Evolutionary conservation across 2,797 vertebrate species (phyloP).

Genomic region (Vultur gryphus): DNA sequence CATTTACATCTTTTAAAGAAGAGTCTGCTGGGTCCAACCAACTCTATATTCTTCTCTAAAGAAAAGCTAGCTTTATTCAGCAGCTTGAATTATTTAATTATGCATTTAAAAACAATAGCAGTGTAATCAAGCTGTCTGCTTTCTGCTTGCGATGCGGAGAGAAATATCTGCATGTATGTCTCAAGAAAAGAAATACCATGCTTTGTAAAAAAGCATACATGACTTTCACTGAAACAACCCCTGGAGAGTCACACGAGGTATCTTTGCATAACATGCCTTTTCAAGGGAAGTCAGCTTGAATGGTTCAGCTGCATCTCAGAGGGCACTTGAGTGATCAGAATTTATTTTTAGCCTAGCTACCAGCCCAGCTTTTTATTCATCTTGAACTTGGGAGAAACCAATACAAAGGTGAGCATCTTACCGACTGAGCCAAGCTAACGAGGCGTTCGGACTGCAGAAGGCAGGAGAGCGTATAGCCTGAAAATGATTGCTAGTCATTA

Average conservation of each 20-base stretch:
- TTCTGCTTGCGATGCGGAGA: neutral
- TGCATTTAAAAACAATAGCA: neutral
- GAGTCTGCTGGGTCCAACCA: neutral
- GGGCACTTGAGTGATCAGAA: neutral
- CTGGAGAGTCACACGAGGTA: neutral
- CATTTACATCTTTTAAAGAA: neutral
- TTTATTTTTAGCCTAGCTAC: neutral
- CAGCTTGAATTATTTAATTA: conserved; percentile 12
- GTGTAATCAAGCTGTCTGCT: neutral
- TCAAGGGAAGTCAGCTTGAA: neutral
- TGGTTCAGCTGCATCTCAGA: neutral
- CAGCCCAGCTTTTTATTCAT: neutral
- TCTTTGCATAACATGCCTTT: neutral
- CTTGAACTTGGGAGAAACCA: neutral
- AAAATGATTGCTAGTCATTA: conserved; percentile 10
- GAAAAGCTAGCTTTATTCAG: neutral
- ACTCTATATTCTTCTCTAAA: neutral
- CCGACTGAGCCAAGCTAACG: neutral
- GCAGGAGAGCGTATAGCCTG: neutral
- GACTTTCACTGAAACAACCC: neutral
- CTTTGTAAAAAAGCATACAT: neutral
- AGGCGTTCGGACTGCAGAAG: neutral
- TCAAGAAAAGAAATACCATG: neutral
- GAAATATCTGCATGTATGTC: neutral
- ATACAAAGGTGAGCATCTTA: neutral